These are phyloP conservation scores for Pachydiplax longipennis DNA, from an alignment of 2,888 invertebrate genomes.

Conservation along the genomic window DNA sequence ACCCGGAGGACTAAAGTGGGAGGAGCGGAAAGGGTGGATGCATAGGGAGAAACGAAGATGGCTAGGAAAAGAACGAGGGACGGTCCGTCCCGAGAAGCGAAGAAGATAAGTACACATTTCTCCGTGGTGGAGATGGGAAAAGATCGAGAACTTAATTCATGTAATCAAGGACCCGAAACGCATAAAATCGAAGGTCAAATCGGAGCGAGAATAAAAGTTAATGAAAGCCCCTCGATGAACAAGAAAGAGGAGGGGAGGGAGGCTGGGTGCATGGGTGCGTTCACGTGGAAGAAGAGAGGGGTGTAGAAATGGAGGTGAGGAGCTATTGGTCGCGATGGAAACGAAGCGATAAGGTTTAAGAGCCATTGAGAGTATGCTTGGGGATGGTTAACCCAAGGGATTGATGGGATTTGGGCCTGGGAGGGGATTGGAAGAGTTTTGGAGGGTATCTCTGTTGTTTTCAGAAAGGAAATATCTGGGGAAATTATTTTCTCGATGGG, in stretches of 20 bases:
- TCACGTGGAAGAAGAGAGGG: background rate
- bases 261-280: background rate
- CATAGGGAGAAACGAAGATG: background rate
- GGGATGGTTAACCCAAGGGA: background rate
- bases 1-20: background rate
- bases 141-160: constrained; percentile 36
- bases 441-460: background rate
- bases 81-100: background rate
- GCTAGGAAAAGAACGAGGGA: background rate
- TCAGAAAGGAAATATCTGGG: background rate
- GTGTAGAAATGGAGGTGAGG: background rate
- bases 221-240: constrained; percentile 27
- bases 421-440: background rate
- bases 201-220: constrained; percentile 32
- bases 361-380: background rate
- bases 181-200: constrained; percentile 41
- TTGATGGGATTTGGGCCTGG: background rate
- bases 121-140: background rate
- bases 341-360: background rate
- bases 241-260: background rate
- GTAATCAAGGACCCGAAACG: constrained; percentile 36
- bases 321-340: background rate
- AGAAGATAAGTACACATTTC: constrained; percentile 24
- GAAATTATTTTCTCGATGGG: background rate
- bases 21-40: background rate